Evolutionary conservation across 1,140 invertebrate genomes (phyloP).

Genomic region (Potamilus streckersoni): DNA sequence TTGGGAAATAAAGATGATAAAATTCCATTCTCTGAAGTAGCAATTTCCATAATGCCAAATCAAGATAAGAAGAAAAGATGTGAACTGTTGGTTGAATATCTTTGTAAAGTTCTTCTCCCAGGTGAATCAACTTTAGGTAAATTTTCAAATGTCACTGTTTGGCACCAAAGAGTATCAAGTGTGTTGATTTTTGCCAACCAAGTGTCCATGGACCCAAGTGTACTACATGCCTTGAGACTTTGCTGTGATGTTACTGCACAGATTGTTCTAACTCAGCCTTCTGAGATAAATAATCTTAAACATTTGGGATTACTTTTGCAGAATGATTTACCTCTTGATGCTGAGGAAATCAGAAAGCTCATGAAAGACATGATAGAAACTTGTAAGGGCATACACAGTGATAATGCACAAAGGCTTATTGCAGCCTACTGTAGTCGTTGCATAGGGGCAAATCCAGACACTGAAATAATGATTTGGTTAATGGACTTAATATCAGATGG

Average conservation of each 20-base stretch:
- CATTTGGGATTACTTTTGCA: not conserved
- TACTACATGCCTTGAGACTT: constrained; percentile 6
- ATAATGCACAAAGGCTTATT: no score
- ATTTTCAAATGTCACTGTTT: not conserved
- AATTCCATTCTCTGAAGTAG: not conserved
- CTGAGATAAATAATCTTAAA: not conserved
- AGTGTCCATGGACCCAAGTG: not conserved
- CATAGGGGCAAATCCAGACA: no score
- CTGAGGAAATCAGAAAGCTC: no score
- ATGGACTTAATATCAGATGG: no score
- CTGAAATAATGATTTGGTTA: no score
- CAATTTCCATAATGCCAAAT: not conserved
- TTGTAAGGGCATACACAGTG: no score
- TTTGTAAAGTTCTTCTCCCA: constrained; percentile 8
- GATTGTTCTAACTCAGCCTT: not conserved
- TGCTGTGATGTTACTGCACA: constrained; percentile 1
- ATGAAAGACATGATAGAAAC: no score
- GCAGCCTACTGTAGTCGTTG: no score
- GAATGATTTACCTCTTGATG: not conserved
- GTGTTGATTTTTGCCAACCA: not conserved
- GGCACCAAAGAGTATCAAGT: not conserved
- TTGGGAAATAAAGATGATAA: not conserved
- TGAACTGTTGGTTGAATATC: not conserved
- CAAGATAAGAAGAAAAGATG: not conserved
- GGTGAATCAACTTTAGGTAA: not conserved